Conservation (phyloP, 1,140 invertebrate species). For the Xylocopa sonorina region DNA sequence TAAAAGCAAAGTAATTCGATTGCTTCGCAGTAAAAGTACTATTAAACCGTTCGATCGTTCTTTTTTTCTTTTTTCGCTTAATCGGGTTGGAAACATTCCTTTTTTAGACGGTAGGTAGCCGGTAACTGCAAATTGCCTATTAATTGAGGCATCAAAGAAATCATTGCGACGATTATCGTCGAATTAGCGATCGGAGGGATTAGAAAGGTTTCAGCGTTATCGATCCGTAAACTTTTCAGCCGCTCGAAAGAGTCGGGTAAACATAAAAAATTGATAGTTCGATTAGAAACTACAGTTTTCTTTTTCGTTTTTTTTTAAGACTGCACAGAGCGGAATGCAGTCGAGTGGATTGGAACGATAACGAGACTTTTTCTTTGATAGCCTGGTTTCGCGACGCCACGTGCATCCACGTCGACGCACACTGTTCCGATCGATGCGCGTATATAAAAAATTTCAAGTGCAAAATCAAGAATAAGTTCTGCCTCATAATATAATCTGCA, state of each 20-base stretch:
- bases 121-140: not conserved
- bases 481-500: too few species aligned
- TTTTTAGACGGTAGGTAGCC: slow-evolving; percentile 17
- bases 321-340: not conserved
- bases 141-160: not conserved
- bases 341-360: not conserved
- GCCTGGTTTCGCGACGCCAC: not conserved
- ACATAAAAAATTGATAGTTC: not conserved
- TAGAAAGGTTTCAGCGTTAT: not conserved
- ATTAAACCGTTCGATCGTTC: slow-evolving; percentile 40
- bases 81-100: slow-evolving; percentile 34
- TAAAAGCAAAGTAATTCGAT: slow-evolving; percentile 41
- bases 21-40: slow-evolving; percentile 22
- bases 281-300: too few species aligned
- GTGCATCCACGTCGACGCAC: slow-evolving; percentile 38
- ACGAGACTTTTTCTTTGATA: slow-evolving; percentile 2
- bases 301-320: too few species aligned
- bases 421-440: too few species aligned
- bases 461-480: too few species aligned
- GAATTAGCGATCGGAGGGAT: not conserved
- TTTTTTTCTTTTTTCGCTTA: slow-evolving; percentile 11
- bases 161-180: not conserved
- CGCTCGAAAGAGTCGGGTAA: too few species aligned
- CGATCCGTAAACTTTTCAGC: too few species aligned
- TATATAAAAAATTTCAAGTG: too few species aligned